A percentile compares a stretch with the other conserved stretches of the same genome.
Evolutionary conservation across 2,797 vertebrate species (phyloP).

Genomic region (Helicolenus hilgendorfi): DNA sequence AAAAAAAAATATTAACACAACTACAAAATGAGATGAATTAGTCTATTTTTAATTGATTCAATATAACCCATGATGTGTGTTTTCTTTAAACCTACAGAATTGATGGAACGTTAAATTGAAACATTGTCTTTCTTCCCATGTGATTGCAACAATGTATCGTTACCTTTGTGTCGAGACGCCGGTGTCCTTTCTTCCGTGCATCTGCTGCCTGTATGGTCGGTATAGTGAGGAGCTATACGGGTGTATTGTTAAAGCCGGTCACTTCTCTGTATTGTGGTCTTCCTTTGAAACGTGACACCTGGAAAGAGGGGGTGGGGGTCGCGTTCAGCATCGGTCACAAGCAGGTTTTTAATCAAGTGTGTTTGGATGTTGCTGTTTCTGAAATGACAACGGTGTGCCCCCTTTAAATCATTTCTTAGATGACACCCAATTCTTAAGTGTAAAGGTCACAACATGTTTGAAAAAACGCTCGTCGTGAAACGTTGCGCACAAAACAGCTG

Average conservation of each 20-base stretch:
- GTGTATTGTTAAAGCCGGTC: background rate
- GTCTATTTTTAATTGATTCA: background rate
- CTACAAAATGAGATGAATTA: background rate
- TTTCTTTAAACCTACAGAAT: background rate
- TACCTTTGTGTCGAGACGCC: background rate
- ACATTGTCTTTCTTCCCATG: background rate
- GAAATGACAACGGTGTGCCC: fast-evolving
- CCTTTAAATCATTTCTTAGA: background rate
- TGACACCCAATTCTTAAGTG: background rate
- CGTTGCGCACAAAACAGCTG: background rate
- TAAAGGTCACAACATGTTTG: background rate
- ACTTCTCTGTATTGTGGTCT: background rate
- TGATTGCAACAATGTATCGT: background rate
- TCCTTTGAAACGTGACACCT: slow-evolving; percentile 23
- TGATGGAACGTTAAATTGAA: background rate
- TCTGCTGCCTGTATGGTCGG: background rate
- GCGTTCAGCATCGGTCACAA: background rate
- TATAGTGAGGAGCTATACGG: too few species aligned
- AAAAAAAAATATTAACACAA: background rate
- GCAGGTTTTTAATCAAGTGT: background rate
- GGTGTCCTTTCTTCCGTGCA: background rate
- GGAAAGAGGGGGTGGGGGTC: background rate
- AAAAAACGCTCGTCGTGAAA: background rate
- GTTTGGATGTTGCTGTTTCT: background rate
- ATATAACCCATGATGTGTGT: too few species aligned